Base-by-base conservation (phyloP, 2,797 vertebrate species). In the Gobio occitaniae region DNA sequence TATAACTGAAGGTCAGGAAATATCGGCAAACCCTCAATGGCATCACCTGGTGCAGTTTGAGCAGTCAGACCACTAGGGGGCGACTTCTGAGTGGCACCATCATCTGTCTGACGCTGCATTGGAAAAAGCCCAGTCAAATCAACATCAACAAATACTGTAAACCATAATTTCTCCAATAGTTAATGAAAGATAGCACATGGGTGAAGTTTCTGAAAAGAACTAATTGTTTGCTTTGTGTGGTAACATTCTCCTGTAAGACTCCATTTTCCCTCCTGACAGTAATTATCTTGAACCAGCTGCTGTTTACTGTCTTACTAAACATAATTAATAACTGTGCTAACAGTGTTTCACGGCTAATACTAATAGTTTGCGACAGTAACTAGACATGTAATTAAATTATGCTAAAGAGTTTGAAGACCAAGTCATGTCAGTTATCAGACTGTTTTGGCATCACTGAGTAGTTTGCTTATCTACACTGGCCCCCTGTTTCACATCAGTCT, bases 31-130 rank as follows among this genome's bases (percentile, higher is more conserved):
- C 50, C 77, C 38, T 78, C 70, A 82, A 36, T 86, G 17, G 82
- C 88, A 85, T 95, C 92, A 96, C 95, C 95, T 95, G 93, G 92
- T 94, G 93, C 91, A 93, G 92, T 92, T 92, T 94, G 93, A 87
- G 92, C 84, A 81, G 92, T 94, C 89, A 91, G 86, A 90, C 94
- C 94, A 95, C 93, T 91, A 94, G 95, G 91, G 94, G 95, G 95
- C 91, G 92, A 92, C 93, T 93, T 95, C 91, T 94, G 93, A 92
- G 92, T 59, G 83, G 91, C 78, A 63, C 93, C 91, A 2, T 94
- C 91, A 3, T 94, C 94, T 85, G 91, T 89, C 36, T 92, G 92
- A 93, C 84, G 88, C 95, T 96, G 93, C 87, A 92, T 91, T 87
- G 87, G 88, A 93, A 93, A 94, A 87, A 93, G 85, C 82, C 66